Conservation (phyloP, 1,140 invertebrate species). For the Tribolium castaneum region DNA sequence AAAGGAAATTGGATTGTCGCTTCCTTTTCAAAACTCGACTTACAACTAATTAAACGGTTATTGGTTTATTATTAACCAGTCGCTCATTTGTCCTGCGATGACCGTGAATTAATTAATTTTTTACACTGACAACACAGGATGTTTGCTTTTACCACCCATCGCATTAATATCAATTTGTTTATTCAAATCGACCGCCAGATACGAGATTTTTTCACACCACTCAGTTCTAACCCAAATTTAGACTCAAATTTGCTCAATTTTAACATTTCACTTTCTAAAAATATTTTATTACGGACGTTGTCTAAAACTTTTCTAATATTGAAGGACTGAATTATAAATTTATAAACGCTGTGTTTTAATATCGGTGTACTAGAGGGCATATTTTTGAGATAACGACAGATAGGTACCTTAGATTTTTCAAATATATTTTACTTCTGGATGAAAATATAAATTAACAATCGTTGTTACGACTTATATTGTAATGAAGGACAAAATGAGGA, state of each 20-base stretch:
- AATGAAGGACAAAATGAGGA: no score
- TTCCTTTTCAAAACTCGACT: conserved; percentile 32
- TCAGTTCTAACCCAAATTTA: no score
- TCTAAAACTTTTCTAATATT: neutral
- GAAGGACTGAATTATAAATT: neutral
- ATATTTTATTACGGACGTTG: neutral
- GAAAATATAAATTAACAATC: no score
- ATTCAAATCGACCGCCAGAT: neutral
- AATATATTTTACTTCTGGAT: no score
- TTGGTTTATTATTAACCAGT: conserved; percentile 29
- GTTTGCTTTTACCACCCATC: conserved; percentile 41
- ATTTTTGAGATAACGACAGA: no score
- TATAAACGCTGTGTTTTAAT: neutral
- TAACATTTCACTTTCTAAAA: neutral
- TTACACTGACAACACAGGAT: conserved; percentile 26
- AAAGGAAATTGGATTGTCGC: conserved; percentile 46
- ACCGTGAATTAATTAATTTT: conserved; percentile 40
- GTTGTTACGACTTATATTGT: no score
- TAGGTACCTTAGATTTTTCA: no score
- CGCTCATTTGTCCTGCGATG: conserved; percentile 19
- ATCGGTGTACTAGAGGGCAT: no score
- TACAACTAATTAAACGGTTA: conserved; percentile 32
- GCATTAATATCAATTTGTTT: conserved; percentile 4
- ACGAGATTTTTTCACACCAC: neutral
- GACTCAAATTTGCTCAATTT: neutral